Percentiles rank a stretch among this genome's conserved stretches.
These are phyloP conservation scores for Phengaris arion DNA, from an alignment of 2,888 invertebrate genomes.

Conservation along the genomic window DNA sequence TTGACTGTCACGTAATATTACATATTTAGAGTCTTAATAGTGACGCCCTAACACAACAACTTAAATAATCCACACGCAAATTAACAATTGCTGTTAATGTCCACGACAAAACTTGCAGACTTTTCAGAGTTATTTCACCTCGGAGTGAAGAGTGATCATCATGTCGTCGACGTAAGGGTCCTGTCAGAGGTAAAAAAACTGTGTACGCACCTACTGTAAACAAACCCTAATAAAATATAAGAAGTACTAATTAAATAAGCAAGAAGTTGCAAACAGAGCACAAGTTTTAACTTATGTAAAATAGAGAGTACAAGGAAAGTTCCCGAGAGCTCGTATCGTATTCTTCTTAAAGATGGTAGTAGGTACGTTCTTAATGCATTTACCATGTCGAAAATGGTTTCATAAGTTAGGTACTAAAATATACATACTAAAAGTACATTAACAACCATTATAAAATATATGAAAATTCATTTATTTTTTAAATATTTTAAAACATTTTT, in stretches of 20 bases:
- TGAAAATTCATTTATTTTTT: not conserved
- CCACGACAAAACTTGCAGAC: not conserved
- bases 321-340: not conserved
- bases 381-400: not conserved
- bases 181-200: no score
- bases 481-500: not conserved
- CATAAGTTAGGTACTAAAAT: not conserved
- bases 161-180: no score
- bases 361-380: not conserved
- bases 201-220: not conserved
- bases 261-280: slow-evolving; percentile 33
- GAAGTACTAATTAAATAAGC: slow-evolving; percentile 36
- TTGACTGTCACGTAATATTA: not conserved
- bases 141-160: no score
- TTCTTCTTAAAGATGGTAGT: not conserved
- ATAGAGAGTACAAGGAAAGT: slow-evolving; percentile 23
- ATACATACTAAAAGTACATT: not conserved
- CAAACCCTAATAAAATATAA: slow-evolving; percentile 17
- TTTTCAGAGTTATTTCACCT: no score
- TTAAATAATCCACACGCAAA: not conserved
- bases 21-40: not conserved
- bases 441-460: not conserved
- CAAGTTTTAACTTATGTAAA: slow-evolving; percentile 37
- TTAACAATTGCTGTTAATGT: not conserved
- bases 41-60: not conserved